Conservation (phyloP, 2,888 invertebrate species). For the Drosophila sordidula region DNA sequence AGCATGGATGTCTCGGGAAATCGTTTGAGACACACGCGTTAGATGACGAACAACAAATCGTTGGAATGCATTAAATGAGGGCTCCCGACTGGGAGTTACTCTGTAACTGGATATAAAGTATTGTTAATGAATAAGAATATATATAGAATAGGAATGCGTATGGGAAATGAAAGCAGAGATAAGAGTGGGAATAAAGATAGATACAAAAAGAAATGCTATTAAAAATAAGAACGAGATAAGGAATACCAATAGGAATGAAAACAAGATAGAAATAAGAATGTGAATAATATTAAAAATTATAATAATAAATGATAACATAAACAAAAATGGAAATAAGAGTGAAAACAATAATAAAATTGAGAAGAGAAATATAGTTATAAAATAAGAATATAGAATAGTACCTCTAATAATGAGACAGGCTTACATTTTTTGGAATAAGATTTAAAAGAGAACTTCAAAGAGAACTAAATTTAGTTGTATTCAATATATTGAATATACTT, state of each 20-base stretch:
- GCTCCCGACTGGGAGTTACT: constrained; percentile 1
- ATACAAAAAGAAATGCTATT: neutral
- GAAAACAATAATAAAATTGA: too few species aligned
- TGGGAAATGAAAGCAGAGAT: too few species aligned
- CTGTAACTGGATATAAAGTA: constrained; percentile 6
- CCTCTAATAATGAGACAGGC: too few species aligned
- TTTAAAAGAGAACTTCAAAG: neutral
- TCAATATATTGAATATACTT: too few species aligned
- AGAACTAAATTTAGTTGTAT: too few species aligned
- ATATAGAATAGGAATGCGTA: too few species aligned
- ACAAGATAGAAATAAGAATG: neutral
- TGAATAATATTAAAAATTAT: neutral
- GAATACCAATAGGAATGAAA: neutral
- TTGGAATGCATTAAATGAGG: neutral
- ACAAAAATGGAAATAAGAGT: too few species aligned
- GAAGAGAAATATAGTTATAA: too few species aligned
- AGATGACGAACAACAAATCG: constrained; percentile 42
- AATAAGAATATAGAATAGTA: too few species aligned
- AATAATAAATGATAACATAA: too few species aligned
- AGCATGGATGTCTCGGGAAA: constrained; percentile 13
- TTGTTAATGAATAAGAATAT: neutral
- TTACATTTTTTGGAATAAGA: neutral
- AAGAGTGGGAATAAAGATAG: neutral
- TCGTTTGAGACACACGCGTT: constrained; percentile 57
- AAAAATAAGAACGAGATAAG: constrained; percentile 13